Percentiles rank a stretch among this genome's conserved stretches.
These are phyloP conservation scores for Pyrrhosoma nymphula DNA, from an alignment of 2,888 invertebrate species.

Conservation along the genomic window DNA sequence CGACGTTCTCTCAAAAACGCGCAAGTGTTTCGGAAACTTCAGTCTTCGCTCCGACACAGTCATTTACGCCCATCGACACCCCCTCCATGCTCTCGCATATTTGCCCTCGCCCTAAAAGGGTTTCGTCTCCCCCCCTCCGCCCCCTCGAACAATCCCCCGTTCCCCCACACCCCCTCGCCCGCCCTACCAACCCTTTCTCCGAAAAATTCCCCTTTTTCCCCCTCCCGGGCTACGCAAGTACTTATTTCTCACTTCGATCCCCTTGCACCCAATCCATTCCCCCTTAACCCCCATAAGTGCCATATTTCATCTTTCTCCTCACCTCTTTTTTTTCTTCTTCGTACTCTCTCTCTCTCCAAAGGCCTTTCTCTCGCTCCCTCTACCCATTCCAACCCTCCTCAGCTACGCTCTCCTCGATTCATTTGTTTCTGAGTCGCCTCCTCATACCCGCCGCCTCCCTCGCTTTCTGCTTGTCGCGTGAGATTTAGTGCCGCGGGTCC, in stretches of 20 bases:
- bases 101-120: background rate
- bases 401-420: background rate
- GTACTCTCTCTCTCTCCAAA: background rate
- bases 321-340: background rate
- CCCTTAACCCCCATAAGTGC: conserved; percentile 34
- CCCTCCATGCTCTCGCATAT: background rate
- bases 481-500: background rate
- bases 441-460: background rate
- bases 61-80: conserved; percentile 11
- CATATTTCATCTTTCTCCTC: conserved; percentile 33
- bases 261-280: conserved; percentile 31
- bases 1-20: background rate
- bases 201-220: background rate
- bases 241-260: conserved; percentile 45
- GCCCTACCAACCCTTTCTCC: background rate
- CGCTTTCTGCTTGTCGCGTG: conserved; percentile 20
- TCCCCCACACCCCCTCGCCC: background rate
- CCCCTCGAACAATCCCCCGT: background rate
- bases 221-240: background rate
- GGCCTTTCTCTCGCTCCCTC: background rate
- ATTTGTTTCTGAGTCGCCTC: background rate
- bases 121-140: background rate
- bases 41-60: background rate
- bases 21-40: conserved; percentile 16
- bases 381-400: background rate